phyloP scores from a whole-genome alignment of 2,113 vertebrate species.

The Sialia sialis region DNA sequence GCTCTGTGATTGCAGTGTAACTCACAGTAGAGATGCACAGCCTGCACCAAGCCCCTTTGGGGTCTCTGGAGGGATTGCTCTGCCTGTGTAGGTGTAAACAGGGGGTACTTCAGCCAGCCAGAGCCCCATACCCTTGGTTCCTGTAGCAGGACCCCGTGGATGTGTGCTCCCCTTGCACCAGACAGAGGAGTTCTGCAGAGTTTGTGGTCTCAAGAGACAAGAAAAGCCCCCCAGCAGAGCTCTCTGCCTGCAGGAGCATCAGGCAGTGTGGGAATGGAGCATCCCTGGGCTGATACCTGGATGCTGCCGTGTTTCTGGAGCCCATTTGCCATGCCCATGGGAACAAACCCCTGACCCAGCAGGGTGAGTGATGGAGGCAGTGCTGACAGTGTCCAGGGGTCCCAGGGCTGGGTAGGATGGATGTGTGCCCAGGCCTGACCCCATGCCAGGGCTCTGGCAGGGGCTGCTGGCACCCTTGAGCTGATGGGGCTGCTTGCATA shows the following conservation, averaged over 20 bases:
- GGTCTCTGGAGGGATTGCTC: not conserved
- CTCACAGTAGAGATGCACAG: not conserved
- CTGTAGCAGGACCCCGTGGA: not conserved
- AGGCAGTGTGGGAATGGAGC: not conserved
- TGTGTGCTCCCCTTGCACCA: not conserved
- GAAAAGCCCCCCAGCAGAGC: not conserved
- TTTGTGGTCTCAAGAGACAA: rapidly evolving
- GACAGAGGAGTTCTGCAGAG: not conserved
- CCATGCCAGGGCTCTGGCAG: not conserved
- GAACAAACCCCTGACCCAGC: not conserved
- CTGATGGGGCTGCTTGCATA: not conserved
- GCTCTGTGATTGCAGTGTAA: not conserved
- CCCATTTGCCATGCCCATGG: rapidly evolving
- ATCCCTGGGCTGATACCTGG: not conserved
- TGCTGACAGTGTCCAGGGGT: rapidly evolving
- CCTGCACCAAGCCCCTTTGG: not conserved
- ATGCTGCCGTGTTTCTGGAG: not conserved
- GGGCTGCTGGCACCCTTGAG: not conserved
- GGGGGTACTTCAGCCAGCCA: not conserved
- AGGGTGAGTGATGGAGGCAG: not conserved
- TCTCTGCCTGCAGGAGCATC: not conserved
- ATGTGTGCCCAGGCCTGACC: not conserved
- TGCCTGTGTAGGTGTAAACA: not conserved
- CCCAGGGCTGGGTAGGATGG: not conserved
- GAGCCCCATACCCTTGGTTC: not conserved